Evolutionary conservation across 2,113 vertebrate genomes (phyloP).

Genomic region (Athene cunicularia): DNA sequence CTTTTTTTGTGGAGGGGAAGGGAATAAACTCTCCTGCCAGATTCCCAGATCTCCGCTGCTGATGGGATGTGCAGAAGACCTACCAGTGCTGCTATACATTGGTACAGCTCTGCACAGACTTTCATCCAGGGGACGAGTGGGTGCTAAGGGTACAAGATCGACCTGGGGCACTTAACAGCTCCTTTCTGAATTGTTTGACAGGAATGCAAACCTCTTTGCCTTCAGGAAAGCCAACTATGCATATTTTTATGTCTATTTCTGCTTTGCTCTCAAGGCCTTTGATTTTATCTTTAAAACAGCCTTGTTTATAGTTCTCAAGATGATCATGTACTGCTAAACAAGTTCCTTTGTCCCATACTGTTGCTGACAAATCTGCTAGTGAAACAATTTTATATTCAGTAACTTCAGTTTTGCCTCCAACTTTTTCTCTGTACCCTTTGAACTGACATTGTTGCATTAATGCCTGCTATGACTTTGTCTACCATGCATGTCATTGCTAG

Average conservation of each 20-base stretch:
- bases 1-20: not conserved
- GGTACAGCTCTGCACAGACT: not conserved
- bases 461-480: constrained; percentile 11
- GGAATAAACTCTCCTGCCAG: not conserved
- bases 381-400: constrained; percentile 24
- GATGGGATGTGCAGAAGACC: not conserved
- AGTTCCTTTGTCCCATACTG: constrained; percentile 22
- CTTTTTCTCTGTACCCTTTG: not conserved
- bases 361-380: constrained; percentile 37
- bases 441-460: not conserved
- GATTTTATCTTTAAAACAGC: constrained; percentile 52
- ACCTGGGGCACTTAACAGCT: not conserved
- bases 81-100: not conserved
- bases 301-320: constrained; percentile 28
- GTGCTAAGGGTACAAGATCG: not conserved
- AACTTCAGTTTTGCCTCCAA: constrained; percentile 19
- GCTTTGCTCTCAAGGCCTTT: constrained; percentile 29
- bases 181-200: not conserved
- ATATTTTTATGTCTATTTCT: constrained; percentile 5
- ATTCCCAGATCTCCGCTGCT: not conserved
- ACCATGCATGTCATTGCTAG: not conserved
- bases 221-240: not conserved
- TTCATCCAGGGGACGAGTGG: not conserved
- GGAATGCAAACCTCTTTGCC: not conserved
- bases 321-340: not conserved